Conservation (phyloP, 2,888 invertebrate species). For the Ormyrus nitidulus region DNA sequence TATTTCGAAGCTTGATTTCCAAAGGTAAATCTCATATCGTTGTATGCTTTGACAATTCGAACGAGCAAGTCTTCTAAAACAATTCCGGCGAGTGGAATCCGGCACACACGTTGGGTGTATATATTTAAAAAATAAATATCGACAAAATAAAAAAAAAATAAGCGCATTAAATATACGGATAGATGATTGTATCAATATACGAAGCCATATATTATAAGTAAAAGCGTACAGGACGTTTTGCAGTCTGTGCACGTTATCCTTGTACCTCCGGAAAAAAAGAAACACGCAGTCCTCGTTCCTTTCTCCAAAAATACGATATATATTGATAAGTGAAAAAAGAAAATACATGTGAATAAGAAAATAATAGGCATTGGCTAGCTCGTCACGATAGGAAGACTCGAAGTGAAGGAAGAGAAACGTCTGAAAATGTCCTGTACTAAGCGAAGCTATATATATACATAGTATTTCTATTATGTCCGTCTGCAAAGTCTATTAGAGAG, state of each 20-base stretch:
- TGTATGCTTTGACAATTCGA: constrained; percentile 42
- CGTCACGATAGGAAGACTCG: background rate
- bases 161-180: constrained; percentile 48
- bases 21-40: background rate
- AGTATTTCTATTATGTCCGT: constrained; percentile 75
- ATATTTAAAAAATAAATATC: constrained; percentile 44
- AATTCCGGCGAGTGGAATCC: constrained; percentile 14
- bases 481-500: constrained; percentile 75
- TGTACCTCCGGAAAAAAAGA: constrained; percentile 17
- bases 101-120: constrained; percentile 43
- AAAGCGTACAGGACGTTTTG: constrained; percentile 52
- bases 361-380: constrained; percentile 31
- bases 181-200: constrained; percentile 55
- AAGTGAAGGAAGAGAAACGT: constrained; percentile 30
- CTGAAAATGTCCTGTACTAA: constrained; percentile 62
- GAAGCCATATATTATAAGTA: constrained; percentile 42
- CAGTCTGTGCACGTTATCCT: constrained; percentile 10
- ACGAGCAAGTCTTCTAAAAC: constrained; percentile 41
- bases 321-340: background rate
- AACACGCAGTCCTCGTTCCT: background rate
- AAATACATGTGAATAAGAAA: constrained; percentile 28
- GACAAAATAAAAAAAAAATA: constrained; percentile 30
- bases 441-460: constrained; percentile 60
- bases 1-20: too few species aligned
- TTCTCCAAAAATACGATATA: background rate